These are phyloP conservation scores for Rotaria sp. DNA, from an alignment of 2,888 invertebrate species.

Conservation along the genomic window DNA sequence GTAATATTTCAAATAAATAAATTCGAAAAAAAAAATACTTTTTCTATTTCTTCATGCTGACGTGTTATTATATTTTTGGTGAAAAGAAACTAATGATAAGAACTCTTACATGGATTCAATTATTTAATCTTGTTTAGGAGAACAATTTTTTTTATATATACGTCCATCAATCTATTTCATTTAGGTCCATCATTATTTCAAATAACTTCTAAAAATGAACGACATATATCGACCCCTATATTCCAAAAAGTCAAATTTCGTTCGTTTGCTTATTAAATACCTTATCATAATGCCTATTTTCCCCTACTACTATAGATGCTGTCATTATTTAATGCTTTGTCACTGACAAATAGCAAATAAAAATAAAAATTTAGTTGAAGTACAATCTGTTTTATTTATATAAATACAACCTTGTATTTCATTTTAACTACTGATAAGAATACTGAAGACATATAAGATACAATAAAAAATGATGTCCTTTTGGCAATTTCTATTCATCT, in stretches of 20 bases:
- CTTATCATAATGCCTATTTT: background rate
- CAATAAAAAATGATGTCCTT: background rate
- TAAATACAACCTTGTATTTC: background rate
- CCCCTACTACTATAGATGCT: background rate
- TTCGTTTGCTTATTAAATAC: background rate
- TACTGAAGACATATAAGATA: background rate
- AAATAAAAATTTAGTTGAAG: background rate
- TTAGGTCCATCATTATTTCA: too few species aligned
- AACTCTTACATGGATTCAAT: too few species aligned
- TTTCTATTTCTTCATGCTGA: too few species aligned
- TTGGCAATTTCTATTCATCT: background rate
- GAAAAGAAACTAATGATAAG: too few species aligned
- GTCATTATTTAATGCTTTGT: background rate
- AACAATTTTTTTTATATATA: too few species aligned
- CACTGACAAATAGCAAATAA: background rate
- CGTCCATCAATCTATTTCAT: too few species aligned
- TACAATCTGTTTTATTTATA: background rate
- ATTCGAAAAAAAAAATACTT: too few species aligned
- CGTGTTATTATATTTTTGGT: too few species aligned
- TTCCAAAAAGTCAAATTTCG: background rate
- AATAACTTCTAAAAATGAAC: background rate
- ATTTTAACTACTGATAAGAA: background rate
- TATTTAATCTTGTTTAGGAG: too few species aligned
- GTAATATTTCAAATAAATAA: too few species aligned
- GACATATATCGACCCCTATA: slow-evolving; percentile 5